Conservation (phyloP, 1,140 invertebrate species). For the Onthophagus taurus region DNA sequence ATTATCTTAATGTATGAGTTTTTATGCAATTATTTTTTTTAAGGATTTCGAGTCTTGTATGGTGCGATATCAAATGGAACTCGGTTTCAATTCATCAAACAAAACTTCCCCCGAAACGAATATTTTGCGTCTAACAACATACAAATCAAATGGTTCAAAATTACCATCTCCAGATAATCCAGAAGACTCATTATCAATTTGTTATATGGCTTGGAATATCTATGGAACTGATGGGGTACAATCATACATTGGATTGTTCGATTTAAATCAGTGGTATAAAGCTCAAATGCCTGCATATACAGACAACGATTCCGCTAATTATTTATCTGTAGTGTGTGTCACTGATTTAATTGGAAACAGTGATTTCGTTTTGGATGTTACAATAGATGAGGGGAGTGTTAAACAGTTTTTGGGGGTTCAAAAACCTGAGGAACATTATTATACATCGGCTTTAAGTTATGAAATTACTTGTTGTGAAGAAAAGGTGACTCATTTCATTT, state of each 20-base stretch:
- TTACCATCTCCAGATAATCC: conserved; percentile 19
- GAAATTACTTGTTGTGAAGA: conserved; percentile 45
- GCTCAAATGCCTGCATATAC: conserved; percentile 71
- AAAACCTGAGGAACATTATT: conserved; percentile 65
- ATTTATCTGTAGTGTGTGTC: conserved; percentile 22
- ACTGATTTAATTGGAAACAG: conserved; percentile 15
- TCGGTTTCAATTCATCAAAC: background rate
- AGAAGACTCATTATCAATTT: conserved; percentile 35
- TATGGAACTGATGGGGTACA: conserved; percentile 18
- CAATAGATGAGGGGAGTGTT: conserved; percentile 33
- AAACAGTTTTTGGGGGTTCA: conserved; percentile 39
- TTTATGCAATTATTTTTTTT: conserved; percentile 21
- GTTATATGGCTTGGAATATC: conserved; percentile 37
- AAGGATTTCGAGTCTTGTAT: conserved; percentile 31
- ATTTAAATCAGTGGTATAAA: conserved; percentile 93
- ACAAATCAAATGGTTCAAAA: conserved; percentile 13
- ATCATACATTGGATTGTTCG: conserved; percentile 59
- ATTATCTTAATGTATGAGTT: no score
- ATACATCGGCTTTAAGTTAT: conserved; percentile 68
- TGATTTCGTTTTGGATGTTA: conserved; percentile 32
- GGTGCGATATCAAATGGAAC: conserved; percentile 33
- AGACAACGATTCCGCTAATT: conserved; percentile 17
- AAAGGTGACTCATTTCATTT: conserved; percentile 40
- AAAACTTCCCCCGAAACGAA: conserved; percentile 8
- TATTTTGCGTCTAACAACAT: conserved; percentile 16